Conservation (phyloP, 2,888 invertebrate genomes). For the Spialia ferax region DNA sequence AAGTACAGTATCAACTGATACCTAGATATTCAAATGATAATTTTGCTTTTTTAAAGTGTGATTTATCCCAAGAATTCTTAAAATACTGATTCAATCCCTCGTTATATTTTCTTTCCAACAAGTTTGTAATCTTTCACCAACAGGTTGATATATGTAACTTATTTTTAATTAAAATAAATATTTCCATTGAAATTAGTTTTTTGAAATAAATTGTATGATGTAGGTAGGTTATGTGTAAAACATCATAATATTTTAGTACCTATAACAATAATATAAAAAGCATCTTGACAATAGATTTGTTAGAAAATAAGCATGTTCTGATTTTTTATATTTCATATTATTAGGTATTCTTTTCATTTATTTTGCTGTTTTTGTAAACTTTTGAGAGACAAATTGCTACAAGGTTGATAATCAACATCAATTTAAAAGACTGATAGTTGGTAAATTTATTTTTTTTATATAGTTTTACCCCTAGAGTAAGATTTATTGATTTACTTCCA, state of each 20-base stretch:
- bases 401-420: constrained; percentile 85
- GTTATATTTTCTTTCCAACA: not conserved
- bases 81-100: not conserved
- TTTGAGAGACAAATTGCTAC: constrained; percentile 82
- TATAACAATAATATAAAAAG: constrained; percentile 47
- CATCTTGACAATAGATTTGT: constrained; percentile 69
- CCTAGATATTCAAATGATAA: no score
- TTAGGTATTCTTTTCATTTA: constrained; percentile 16
- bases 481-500: constrained; percentile 79
- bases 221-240: constrained; percentile 1
- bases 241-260: constrained; percentile 12
- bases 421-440: constrained; percentile 88
- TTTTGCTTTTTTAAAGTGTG: no score
- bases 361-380: constrained; percentile 77
- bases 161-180: not conserved
- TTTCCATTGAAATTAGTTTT: not conserved
- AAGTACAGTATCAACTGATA: not conserved
- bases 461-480: constrained; percentile 86
- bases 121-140: not conserved
- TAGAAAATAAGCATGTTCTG: constrained; percentile 52
- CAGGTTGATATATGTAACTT: not conserved
- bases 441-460: constrained; percentile 83
- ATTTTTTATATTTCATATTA: constrained; percentile 44
- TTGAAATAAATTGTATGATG: not conserved
- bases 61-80: not conserved